Evolutionary conservation across 35 echinoderm and acorn worm genomes (phyloP), one percentile per base, ranked within the genome.

Genomic region (Patiria miniata): DNA sequence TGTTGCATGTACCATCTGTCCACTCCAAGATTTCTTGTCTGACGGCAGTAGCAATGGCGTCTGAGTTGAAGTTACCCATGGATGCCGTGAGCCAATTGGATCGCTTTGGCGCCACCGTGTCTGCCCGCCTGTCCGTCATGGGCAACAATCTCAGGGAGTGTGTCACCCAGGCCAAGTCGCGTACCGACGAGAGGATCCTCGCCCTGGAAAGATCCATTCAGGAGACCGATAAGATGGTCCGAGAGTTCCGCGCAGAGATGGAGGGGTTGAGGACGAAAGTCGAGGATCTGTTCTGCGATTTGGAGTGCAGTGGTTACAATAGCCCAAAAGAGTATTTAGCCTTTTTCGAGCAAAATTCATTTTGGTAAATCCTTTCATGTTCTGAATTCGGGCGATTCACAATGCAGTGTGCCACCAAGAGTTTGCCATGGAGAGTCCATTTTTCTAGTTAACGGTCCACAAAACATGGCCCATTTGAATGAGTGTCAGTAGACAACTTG

Each of bases 91-190:
- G 65, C 34, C 65, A 73, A 30, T 34, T 73, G 0, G 29, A 73
- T 34, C 65, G 65, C 29, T 73, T 73, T 34, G 29, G 19, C 21
- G 14, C 23, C 65, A 10, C 29, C 8, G 29, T 73, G 65, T 73
- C 65, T 73, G 65, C 34, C 65, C 65, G 65, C 15, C 65, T 73
- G 65, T 26, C 65, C 8, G 65, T 32, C 26, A 73, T 73, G 65
- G 65, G 65, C 0, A 26, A 2, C 26, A 73, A 26, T 73, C 65
- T 73, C 22, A 26, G 65, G 14, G 65, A 30, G 14, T 34, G 14
- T 7, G 29, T 73, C 29, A 34, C 15, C 14, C 19, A 73, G 14
- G 26, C 26, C 34, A 34, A 32, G 29, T 23, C 10, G 26, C 8
- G 65, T 10, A 73, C 65, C 2, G 29, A 73, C 65, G 29, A 9